Base-by-base conservation (phyloP, 2,888 invertebrate genomes). In the Aelia acuminata region DNA sequence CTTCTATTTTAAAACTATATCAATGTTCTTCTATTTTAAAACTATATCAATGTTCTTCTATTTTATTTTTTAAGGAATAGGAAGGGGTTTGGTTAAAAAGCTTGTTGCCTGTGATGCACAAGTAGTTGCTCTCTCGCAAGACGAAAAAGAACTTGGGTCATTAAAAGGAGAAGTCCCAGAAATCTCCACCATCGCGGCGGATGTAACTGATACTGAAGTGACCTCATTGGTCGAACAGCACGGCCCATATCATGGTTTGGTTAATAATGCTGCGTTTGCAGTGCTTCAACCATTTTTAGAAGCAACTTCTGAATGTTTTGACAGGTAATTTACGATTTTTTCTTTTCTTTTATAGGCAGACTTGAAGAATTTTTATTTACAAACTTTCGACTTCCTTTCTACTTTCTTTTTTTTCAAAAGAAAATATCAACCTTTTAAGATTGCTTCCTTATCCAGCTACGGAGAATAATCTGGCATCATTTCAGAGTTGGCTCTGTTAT, bases 231-330 rank as follows among this genome's bases (percentile, higher is more conserved):
- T 92, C 87, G 93, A 94, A 90, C 93, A 95, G 63, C 93, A 96
- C 43, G 95, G 95, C 0, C 93, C 93, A 89, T 94, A 98, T 90
- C 96, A 98, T 92, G 94, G 97, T 11, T 92, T 98, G 47, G 97
- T 98, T 0, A 98, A 98, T 91, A 98, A 98, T 93, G 98, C 98
- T 3, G 98, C 95, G 1, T 92, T 96, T 43, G 95, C 95, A 7
- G 92, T 94, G 63, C 93, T 96, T 49, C 95, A 95, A 90, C 94
- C 96, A 0, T 96, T 98, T 91, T 92, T 95, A 0, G 94, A 96
- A 80, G 93, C 95, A 53, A 94, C 94, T 5, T 94, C 95, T 89
- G 93, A 95, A 88, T 94, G 95, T 90, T 94, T 96, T 91, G 96
- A 98, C 92, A 93, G 93, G 96, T 96, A 94, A 93, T 93, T 50